Percentiles rank a stretch among this genome's conserved stretches.
These are phyloP conservation scores for Streptopelia turtur DNA, from an alignment of 2,797 vertebrate genomes.

Conservation along the genomic window DNA sequence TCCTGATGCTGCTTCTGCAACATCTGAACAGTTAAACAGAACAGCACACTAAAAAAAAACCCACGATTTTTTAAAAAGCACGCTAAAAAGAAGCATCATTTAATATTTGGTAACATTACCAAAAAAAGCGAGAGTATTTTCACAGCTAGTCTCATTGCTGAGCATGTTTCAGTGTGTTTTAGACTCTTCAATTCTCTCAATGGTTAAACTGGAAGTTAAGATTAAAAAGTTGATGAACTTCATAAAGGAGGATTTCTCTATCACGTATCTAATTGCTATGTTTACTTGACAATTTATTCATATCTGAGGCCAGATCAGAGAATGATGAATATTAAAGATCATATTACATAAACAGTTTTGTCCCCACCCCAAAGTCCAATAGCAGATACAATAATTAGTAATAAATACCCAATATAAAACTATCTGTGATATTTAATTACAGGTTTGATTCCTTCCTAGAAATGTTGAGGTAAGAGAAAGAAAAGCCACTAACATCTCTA, in stretches of 20 bases:
- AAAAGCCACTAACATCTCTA: background rate
- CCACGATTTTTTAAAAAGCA: background rate
- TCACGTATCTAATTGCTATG: background rate
- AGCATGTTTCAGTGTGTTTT: slow-evolving; percentile 41
- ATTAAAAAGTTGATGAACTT: slow-evolving; percentile 43
- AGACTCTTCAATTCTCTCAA: slow-evolving; percentile 45
- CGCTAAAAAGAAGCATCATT: background rate
- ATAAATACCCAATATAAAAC: background rate
- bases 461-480: background rate
- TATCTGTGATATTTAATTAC: background rate
- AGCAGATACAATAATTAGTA: background rate
- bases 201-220: slow-evolving; percentile 55
- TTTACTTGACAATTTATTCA: background rate
- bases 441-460: background rate
- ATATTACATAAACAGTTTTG: background rate
- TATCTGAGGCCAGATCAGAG: background rate
- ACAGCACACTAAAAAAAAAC: background rate
- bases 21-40: background rate
- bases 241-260: background rate
- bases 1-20: background rate
- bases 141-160: slow-evolving; percentile 46
- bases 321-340: background rate
- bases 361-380: background rate
- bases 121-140: slow-evolving; percentile 40
- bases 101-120: slow-evolving; percentile 45